Evolutionary conservation across 2,113 vertebrate genomes (phyloP).

Genomic region (Sakesphorus luctuosus): DNA sequence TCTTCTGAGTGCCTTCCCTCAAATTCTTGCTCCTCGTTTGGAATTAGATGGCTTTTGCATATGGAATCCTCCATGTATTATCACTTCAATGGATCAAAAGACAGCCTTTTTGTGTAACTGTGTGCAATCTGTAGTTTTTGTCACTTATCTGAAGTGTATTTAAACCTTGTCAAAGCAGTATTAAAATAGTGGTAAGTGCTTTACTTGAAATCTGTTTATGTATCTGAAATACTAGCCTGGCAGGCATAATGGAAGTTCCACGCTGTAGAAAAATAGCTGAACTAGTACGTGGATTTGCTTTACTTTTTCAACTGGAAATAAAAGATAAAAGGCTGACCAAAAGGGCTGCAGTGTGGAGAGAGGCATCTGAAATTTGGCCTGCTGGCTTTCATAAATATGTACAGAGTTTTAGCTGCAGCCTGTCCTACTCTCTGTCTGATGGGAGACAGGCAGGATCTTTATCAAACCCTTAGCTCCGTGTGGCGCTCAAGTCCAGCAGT

Average conservation of each 20-base stretch:
- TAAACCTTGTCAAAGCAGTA: conserved; percentile 29
- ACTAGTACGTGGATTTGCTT: neutral
- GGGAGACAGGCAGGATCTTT: neutral
- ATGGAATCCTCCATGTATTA: neutral
- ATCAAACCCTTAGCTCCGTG: neutral
- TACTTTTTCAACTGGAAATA: conserved; percentile 24
- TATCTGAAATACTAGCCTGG: conserved; percentile 13
- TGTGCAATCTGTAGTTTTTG: neutral
- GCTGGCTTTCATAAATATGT: neutral
- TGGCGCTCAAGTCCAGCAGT: neutral
- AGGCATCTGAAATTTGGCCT: neutral
- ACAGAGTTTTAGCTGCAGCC: neutral
- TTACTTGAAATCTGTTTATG: conserved; percentile 21
- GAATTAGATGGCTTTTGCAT: neutral
- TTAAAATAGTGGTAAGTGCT: conserved; percentile 23
- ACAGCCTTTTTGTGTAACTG: neutral
- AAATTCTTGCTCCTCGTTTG: neutral
- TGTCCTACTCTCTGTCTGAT: fast-evolving
- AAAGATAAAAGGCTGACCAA: neutral
- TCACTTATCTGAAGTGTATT: conserved; percentile 12
- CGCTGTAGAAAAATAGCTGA: neutral
- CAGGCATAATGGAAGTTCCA: neutral
- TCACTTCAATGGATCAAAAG: conserved; percentile 13
- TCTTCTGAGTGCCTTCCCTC: neutral
- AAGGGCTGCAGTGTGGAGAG: neutral